Conservation (phyloP, 2,113 vertebrate species). For the Gymnocephalus cernua region DNA sequence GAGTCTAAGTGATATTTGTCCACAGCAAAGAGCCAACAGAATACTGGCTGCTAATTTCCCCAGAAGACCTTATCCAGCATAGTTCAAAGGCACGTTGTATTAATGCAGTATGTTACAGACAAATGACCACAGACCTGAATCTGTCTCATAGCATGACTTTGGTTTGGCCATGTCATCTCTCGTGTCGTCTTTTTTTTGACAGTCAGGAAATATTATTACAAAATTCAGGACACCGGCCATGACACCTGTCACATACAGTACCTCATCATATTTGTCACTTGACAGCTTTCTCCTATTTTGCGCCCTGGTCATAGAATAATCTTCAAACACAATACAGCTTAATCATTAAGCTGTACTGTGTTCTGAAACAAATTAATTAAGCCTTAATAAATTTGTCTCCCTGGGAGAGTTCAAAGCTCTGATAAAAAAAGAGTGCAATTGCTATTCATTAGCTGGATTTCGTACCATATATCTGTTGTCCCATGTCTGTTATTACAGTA, state of each 20-base stretch:
- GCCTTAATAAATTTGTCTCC: too few relatives aligned
- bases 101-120: background rate
- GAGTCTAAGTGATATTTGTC: background rate
- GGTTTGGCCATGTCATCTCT: background rate
- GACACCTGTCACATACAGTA: background rate
- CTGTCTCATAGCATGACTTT: background rate
- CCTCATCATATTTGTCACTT: slow-evolving; percentile 14
- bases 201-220: background rate
- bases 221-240: slow-evolving; percentile 15
- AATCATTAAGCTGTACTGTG: too few relatives aligned
- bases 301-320: too few relatives aligned
- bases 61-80: background rate
- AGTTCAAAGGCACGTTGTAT: background rate
- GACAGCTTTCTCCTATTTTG: background rate
- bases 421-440: too few relatives aligned
- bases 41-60: background rate
- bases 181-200: slow-evolving; percentile 2
- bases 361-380: too few relatives aligned
- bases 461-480: too few relatives aligned
- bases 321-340: too few relatives aligned
- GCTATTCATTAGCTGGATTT: too few relatives aligned
- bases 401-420: too few relatives aligned
- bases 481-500: too few relatives aligned
- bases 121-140: background rate
- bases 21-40: background rate